Evolutionary conservation across 2,888 invertebrate genomes (phyloP).

Genomic region (Sipha maydis): DNA sequence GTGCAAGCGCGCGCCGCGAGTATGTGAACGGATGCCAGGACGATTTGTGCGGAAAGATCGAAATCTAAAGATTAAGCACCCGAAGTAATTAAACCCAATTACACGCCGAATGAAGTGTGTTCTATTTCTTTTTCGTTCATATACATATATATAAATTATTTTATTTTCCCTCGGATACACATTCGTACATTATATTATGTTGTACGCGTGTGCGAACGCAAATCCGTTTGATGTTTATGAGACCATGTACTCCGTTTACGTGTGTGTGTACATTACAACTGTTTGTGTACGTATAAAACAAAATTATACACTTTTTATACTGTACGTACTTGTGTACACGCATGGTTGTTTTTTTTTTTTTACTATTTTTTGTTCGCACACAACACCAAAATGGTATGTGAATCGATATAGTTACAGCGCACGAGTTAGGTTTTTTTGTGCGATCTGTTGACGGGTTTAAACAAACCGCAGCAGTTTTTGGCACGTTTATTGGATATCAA

Average conservation of each 20-base stretch:
- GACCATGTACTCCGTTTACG: constrained; percentile 12
- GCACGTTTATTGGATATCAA: too few relatives aligned
- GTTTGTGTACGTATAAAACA: not conserved
- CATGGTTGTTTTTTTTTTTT: too few relatives aligned
- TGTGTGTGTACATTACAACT: not conserved
- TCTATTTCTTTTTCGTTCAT: constrained; percentile 33
- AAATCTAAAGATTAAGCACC: constrained; percentile 58
- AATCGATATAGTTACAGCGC: too few relatives aligned
- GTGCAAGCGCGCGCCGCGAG: not conserved
- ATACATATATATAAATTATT: not conserved
- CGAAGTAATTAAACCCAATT: constrained; percentile 59
- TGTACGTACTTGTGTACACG: not conserved
- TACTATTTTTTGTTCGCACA: too few relatives aligned
- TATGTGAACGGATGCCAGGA: constrained; percentile 57
- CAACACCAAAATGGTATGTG: not conserved
- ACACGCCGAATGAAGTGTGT: constrained; percentile 60
- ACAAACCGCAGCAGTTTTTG: too few relatives aligned
- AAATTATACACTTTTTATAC: not conserved
- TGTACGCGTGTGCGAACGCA: constrained; percentile 31
- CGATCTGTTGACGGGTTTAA: too few relatives aligned
- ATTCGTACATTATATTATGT: too few relatives aligned
- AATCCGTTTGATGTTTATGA: constrained; percentile 46
- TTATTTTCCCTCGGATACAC: constrained; percentile 10
- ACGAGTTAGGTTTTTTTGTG: too few relatives aligned
- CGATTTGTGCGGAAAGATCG: constrained; percentile 61